Percentiles rank a stretch among this genome's conserved stretches.
These are phyloP conservation scores for Heteronetta atricapilla DNA, from an alignment of 2,113 vertebrate species.

Conservation along the genomic window DNA sequence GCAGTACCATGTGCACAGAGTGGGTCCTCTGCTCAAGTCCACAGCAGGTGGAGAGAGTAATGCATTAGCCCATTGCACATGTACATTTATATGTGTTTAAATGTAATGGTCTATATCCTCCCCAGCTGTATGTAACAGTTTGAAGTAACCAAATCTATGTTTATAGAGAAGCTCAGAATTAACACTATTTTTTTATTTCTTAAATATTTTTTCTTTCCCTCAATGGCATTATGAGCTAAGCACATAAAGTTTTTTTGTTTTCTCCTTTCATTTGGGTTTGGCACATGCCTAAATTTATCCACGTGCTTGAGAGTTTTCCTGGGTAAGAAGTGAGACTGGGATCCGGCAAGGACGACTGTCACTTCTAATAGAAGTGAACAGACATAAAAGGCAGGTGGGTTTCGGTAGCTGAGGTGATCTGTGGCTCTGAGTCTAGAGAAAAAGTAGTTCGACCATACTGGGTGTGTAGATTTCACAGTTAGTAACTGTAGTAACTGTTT, in stretches of 20 bases:
- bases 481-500: background rate
- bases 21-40: background rate
- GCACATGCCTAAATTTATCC: background rate
- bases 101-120: background rate
- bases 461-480: background rate
- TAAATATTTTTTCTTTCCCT: background rate
- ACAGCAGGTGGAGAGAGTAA: background rate
- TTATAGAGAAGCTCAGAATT: constrained; percentile 7
- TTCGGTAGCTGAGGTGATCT: background rate
- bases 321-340: background rate
- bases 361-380: background rate
- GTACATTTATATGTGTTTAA: background rate
- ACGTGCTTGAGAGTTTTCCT: background rate
- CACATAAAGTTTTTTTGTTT: background rate
- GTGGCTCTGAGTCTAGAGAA: background rate
- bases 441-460: background rate
- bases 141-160: background rate
- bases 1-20: rapidly evolving
- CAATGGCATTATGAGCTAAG: background rate
- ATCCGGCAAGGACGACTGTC: background rate
- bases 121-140: background rate
- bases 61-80: background rate
- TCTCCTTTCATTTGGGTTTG: background rate
- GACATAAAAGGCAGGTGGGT: background rate
- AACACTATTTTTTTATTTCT: background rate